Conservation (phyloP, 2,797 vertebrate genomes). For the Acanthornis magna region DNA sequence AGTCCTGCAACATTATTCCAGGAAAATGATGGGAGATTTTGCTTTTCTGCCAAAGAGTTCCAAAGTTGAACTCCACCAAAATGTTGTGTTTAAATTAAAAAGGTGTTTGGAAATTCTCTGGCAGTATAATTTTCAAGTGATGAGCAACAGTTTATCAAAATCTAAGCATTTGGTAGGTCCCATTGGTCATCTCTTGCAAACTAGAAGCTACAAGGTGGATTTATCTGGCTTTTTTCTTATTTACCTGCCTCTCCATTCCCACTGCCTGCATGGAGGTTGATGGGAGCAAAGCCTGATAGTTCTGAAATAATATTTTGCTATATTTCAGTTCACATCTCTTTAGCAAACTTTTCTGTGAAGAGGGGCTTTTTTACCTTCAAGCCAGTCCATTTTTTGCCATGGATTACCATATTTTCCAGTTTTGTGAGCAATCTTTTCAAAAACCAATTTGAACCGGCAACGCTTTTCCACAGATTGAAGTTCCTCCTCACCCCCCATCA, state of each 20-base stretch:
- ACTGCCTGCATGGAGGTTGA: neutral
- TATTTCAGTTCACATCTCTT: neutral
- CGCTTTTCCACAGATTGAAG: neutral
- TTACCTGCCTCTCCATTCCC: neutral
- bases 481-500: neutral
- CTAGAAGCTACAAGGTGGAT: neutral
- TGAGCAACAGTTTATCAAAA: neutral
- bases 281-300: neutral
- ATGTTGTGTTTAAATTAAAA: neutral
- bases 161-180: neutral
- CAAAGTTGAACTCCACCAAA: neutral
- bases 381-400: neutral
- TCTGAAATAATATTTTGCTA: neutral
- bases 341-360: neutral
- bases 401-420: neutral
- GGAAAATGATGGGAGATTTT: neutral
- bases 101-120: neutral
- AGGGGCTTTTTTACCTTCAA: neutral
- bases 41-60: neutral
- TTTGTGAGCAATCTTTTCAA: neutral
- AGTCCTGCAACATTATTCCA: neutral
- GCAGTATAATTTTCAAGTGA: neutral
- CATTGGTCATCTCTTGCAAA: neutral
- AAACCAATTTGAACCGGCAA: neutral
- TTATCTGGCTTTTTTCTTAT: neutral